Conservation (phyloP, 2,888 invertebrate species). For the Pandemis heparana region DNA sequence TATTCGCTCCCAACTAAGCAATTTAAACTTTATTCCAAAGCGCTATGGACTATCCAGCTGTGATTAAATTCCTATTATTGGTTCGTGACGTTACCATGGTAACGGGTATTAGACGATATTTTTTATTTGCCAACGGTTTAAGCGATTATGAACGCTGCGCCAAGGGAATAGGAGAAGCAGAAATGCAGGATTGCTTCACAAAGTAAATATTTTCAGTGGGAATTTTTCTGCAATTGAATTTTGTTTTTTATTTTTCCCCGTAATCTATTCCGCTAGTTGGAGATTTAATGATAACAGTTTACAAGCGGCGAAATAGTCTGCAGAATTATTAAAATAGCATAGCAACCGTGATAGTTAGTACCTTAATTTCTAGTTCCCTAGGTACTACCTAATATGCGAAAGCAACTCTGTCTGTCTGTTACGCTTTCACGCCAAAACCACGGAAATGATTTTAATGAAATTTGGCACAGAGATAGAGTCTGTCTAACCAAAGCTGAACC, state of each 20-base stretch:
- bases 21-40: constrained; percentile 46
- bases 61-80: constrained; percentile 48
- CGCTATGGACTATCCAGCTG: constrained; percentile 43
- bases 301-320: neutral
- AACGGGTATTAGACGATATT: constrained; percentile 64
- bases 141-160: constrained; percentile 47
- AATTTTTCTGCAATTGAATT: constrained; percentile 35
- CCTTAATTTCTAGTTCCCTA: too few species aligned
- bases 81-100: constrained; percentile 78
- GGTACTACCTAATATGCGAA: too few species aligned
- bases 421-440: too few species aligned
- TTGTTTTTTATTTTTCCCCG: constrained; percentile 29
- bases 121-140: constrained; percentile 49
- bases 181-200: constrained; percentile 28
- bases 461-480: too few species aligned
- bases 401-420: too few species aligned
- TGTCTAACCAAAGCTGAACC: too few species aligned
- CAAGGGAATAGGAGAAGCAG: constrained; percentile 31
- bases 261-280: constrained; percentile 15
- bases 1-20: constrained; percentile 45
- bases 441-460: too few species aligned
- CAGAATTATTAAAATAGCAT: too few species aligned
- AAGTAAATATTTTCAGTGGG: constrained; percentile 31
- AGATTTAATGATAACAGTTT: neutral
- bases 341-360: too few species aligned